Percentiles rank a stretch among this genome's conserved stretches.
Evolutionary conservation across 2,797 vertebrate genomes (phyloP).

Genomic region (Ataeniobius toweri): DNA sequence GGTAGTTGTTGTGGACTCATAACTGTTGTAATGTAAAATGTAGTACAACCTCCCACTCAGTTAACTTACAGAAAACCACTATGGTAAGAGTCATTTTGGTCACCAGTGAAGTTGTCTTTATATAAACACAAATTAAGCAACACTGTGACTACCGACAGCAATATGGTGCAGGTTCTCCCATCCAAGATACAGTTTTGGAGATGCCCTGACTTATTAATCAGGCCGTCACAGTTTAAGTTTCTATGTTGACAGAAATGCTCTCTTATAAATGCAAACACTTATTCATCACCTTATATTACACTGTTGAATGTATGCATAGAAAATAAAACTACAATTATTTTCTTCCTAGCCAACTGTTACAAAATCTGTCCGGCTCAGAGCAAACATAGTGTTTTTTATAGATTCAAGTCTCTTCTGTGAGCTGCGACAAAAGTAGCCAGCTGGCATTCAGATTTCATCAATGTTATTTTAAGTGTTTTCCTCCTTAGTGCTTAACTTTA

Average conservation of each 20-base stretch:
- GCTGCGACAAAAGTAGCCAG: slow-evolving; percentile 53
- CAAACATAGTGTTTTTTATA: slow-evolving; percentile 40
- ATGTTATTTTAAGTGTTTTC: slow-evolving; percentile 76
- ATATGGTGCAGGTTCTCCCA: neutral
- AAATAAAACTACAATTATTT: slow-evolving; percentile 10
- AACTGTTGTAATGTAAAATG: neutral
- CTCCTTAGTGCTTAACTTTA: slow-evolving; percentile 67
- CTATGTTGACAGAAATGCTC: slow-evolving; percentile 1
- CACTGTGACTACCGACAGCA: neutral
- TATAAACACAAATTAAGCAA: neutral
- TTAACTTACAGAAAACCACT: neutral
- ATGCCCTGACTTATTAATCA: neutral
- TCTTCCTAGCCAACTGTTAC: slow-evolving; percentile 22
- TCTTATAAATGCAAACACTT: neutral
- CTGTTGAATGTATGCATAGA: neutral
- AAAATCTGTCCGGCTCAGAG: slow-evolving; percentile 33
- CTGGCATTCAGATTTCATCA: slow-evolving; percentile 55
- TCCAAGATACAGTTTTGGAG: neutral
- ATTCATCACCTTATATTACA: slow-evolving; percentile 2
- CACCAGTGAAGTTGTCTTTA: slow-evolving; percentile 2
- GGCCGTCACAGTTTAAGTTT: neutral
- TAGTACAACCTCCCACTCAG: neutral
- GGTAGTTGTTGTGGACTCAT: slow-evolving; percentile 36
- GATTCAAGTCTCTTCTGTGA: slow-evolving; percentile 22
- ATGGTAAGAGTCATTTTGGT: slow-evolving; percentile 6